Conservation (phyloP, 2,888 invertebrate genomes). For the Drosophila peninsularis region DNA sequence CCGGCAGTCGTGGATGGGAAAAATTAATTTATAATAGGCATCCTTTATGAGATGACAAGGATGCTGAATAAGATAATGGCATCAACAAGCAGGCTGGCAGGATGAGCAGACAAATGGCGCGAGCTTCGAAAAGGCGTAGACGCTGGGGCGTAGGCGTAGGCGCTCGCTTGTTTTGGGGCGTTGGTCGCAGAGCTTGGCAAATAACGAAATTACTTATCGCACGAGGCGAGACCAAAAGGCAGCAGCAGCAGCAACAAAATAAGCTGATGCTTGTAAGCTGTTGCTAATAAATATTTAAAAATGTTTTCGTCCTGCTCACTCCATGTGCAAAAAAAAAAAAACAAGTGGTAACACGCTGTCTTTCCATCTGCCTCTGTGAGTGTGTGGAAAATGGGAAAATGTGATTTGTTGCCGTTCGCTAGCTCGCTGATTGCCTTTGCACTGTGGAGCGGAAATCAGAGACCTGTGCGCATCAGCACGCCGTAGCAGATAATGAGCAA, state of each 20-base stretch:
- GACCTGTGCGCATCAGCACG: conserved; percentile 2
- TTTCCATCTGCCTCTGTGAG: neutral
- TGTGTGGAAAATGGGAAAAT: conserved; percentile 57
- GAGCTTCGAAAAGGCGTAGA: conserved; percentile 63
- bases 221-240: conserved; percentile 53
- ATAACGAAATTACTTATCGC: conserved; percentile 79
- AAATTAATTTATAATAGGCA: conserved; percentile 81
- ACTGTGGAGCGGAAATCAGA: conserved; percentile 28
- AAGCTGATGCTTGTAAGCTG: conserved; percentile 72
- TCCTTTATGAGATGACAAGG: conserved; percentile 81
- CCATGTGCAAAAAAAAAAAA: conserved; percentile 14
- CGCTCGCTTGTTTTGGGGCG: conserved; percentile 20
- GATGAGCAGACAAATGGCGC: conserved; percentile 60
- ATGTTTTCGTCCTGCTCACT: conserved; percentile 52
- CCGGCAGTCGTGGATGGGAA: conserved; percentile 60
- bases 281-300: conserved; percentile 80
- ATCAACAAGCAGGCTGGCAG: conserved; percentile 69
- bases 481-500: neutral
- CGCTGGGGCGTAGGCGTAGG: neutral
- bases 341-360: conserved; percentile 6
- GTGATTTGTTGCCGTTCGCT: conserved; percentile 54
- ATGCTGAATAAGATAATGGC: conserved; percentile 80
- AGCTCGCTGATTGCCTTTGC: conserved; percentile 31
- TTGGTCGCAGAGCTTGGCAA: conserved; percentile 70
- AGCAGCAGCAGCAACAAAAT: conserved; percentile 43